Evolutionary conservation across 1,140 invertebrate species (phyloP).

Genomic region (Procambarus clarkii): DNA sequence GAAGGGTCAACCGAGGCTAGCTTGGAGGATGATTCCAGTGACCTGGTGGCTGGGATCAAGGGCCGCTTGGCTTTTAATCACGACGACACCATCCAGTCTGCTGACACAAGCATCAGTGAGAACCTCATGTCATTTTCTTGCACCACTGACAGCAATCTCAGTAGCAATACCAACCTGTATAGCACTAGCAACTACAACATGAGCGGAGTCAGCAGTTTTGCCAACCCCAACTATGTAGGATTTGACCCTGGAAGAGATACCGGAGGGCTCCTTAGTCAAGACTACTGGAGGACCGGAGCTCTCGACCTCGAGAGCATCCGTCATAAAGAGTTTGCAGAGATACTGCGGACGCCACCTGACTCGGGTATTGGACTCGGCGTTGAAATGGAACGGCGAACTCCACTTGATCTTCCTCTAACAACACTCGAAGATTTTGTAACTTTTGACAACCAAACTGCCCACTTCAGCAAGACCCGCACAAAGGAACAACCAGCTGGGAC

Average conservation of each 20-base stretch:
- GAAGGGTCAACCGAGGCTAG: constrained; percentile 46
- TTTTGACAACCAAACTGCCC: constrained; percentile 60
- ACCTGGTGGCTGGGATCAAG: constrained; percentile 62
- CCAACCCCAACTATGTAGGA: constrained; percentile 70
- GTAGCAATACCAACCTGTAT: constrained; percentile 66
- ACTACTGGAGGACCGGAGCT: constrained; percentile 70
- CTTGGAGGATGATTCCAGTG: constrained; percentile 65
- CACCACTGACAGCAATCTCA: constrained; percentile 69
- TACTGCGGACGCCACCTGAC: constrained; percentile 70
- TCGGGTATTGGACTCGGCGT: constrained; percentile 71
- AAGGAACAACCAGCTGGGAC: constrained; percentile 31
- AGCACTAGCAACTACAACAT: constrained; percentile 29
- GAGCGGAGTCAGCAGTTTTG: constrained; percentile 60
- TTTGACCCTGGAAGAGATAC: constrained; percentile 54
- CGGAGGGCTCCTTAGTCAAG: constrained; percentile 67
- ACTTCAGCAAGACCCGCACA: constrained; percentile 54
- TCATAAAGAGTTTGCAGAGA: constrained; percentile 71
- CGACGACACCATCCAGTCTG: constrained; percentile 54
- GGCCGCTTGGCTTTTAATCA: constrained; percentile 68
- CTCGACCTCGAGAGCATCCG: constrained; percentile 69
- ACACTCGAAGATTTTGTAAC: constrained; percentile 70
- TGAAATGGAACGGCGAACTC: constrained; percentile 70
- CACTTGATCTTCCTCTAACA: constrained; percentile 60
- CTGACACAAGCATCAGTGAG: constrained; percentile 72
- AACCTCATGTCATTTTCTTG: constrained; percentile 72